phyloP scores from a whole-genome alignment of 2,113 vertebrate species.

The Ellobius talpinus region DNA sequence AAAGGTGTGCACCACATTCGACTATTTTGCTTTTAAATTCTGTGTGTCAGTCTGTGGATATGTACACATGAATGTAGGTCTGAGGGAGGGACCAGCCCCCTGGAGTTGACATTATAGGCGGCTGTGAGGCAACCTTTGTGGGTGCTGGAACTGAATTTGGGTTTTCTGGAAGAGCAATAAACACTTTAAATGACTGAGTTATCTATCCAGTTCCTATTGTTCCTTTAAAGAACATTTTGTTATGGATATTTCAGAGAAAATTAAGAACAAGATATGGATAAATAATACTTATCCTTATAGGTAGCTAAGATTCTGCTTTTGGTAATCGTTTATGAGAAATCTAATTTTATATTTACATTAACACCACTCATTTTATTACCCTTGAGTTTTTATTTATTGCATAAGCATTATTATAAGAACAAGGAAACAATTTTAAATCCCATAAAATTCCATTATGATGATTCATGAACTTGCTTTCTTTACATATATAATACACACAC shows the following conservation, averaged over 20 bases:
- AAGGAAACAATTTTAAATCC: background rate
- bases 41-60: background rate
- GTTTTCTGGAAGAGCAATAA: background rate
- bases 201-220: background rate
- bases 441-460: background rate
- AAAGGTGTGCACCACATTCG: background rate
- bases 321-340: background rate
- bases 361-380: background rate
- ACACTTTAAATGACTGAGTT: background rate
- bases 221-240: background rate
- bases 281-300: background rate
- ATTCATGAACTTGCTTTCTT: background rate
- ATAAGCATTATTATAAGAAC: background rate
- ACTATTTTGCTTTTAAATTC: background rate
- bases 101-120: background rate
- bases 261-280: background rate
- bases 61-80: background rate
- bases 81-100: too few relatives aligned
- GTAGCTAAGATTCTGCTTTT: background rate
- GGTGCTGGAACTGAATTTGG: background rate
- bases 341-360: background rate
- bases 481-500: background rate
- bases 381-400: constrained; percentile 22
- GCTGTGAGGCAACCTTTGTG: background rate
- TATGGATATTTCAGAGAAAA: background rate